These are phyloP conservation scores for Mixornis gularis DNA, from an alignment of 2,113 vertebrate genomes.

Conservation along the genomic window DNA sequence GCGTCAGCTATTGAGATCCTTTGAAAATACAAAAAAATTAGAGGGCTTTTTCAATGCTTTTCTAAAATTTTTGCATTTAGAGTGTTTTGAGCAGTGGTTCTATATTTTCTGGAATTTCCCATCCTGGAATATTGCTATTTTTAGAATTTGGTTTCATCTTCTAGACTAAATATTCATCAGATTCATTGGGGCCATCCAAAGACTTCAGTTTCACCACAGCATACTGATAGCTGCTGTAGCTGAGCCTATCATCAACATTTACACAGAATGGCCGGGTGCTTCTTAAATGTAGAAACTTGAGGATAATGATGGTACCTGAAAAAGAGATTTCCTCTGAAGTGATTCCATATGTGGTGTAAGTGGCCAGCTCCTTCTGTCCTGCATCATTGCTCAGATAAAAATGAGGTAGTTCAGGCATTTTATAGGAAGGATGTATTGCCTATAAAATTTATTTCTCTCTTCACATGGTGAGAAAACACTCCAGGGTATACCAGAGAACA, in stretches of 20 bases:
- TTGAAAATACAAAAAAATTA: not conserved
- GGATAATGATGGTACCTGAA: not conserved
- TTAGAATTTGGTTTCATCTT: slow-evolving; percentile 13
- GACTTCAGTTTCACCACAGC: not conserved
- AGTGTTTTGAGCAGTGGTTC: not conserved
- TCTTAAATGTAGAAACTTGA: slow-evolving; percentile 14
- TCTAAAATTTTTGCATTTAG: not conserved
- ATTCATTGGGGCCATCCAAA: slow-evolving; percentile 1
- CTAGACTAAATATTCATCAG: slow-evolving; percentile 44
- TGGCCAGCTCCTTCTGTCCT: not conserved
- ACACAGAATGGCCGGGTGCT: slow-evolving; percentile 7
- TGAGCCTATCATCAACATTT: slow-evolving; percentile 36
- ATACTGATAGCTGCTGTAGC: not conserved
- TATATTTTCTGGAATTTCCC: slow-evolving; percentile 7
- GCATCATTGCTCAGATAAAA: slow-evolving; percentile 56
- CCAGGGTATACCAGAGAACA: not conserved
- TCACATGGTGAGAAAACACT: not conserved
- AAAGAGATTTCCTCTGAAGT: slow-evolving; percentile 21
- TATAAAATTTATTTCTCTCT: slow-evolving; percentile 56
- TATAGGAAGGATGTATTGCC: slow-evolving; percentile 29
- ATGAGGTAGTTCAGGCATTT: slow-evolving; percentile 47
- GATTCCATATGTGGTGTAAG: not conserved
- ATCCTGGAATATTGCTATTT: slow-evolving; percentile 22
- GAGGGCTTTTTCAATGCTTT: not conserved
- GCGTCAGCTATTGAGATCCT: not conserved